Base-by-base conservation (phyloP, 2,888 invertebrate genomes). In the Conops quadrifasciatus region DNA sequence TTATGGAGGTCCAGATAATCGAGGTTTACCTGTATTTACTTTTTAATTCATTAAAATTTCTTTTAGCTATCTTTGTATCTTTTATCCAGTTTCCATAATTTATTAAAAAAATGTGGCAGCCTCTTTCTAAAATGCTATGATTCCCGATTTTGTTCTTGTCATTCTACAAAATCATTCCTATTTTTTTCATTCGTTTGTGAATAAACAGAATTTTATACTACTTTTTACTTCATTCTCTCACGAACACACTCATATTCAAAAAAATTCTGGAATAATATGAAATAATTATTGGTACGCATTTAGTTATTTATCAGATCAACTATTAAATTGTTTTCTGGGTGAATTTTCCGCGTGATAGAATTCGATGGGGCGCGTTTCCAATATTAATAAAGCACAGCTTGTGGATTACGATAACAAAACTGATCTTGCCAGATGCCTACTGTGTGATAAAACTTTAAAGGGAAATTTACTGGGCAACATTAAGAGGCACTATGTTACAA, bases 391-490 rank as follows among this genome's bases (percentile, higher is more conserved):
- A 26, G 24, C 56, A 21, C 15, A 24, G 3, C 26, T 56, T 24
- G 56, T 56, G 1, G 56, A 56, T 3, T 56, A 56, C 28, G 56
- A 56, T 56, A 26, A 56, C 3, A 56, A 56, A 24, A 56, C 24
- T 9, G 56, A 56, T 56, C 24, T 26, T n/a, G 24, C 56, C 15
- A 21, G 28, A 56, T 56, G 56, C 2, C 28, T 56, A 15, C 13
- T 26, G 13, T 56, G 56, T 7, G 56, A 26, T 26, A 56, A 56
- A 26, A 16, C 28, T 1, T 56, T 56, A 24, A 56, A 56, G 15
- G 56, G 56, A 56, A 56, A 26, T 16, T 56, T 56, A 11, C 28
- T 56, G 56, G 56, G 56, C 24, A 56, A 56, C 26, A 56, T 56
- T 5, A 56, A 56, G 26, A 24, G 56, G 2, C 56, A 56, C 28